These are phyloP conservation scores for Pelusios castaneus DNA, from an alignment of 2,113 vertebrate species.

Conservation along the genomic window DNA sequence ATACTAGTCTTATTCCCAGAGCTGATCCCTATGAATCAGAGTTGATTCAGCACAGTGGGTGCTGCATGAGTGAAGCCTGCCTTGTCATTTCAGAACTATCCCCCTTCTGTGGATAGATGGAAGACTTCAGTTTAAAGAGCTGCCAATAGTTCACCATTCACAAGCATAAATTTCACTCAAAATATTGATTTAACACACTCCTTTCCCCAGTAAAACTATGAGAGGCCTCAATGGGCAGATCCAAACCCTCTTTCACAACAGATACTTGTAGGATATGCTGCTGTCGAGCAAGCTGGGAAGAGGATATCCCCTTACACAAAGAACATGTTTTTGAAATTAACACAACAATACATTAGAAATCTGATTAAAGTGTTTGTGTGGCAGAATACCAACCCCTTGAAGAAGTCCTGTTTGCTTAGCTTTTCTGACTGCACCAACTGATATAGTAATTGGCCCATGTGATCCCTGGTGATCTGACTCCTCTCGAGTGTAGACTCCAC, in stretches of 20 bases:
- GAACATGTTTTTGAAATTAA: rapidly evolving
- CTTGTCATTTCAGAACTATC: rapidly evolving
- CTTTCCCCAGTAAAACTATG: rapidly evolving
- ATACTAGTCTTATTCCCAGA: rapidly evolving
- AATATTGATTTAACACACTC: not conserved
- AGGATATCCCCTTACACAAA: not conserved
- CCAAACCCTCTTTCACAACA: rapidly evolving
- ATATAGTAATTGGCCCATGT: conserved; percentile 93
- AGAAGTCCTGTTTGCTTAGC: conserved; percentile 89
- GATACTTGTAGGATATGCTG: not conserved
- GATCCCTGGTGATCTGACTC: conserved; percentile 94
- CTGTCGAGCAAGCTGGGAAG: not conserved
- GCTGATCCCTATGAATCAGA: rapidly evolving
- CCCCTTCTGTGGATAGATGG: not conserved
- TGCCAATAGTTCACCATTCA: not conserved
- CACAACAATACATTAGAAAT: rapidly evolving
- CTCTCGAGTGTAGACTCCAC: conserved; percentile 96
- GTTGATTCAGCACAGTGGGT: rapidly evolving
- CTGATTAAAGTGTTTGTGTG: rapidly evolving
- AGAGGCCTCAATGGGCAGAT: not conserved
- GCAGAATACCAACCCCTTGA: conserved; percentile 87
- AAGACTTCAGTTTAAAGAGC: not conserved
- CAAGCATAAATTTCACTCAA: not conserved
- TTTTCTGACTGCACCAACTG: conserved; percentile 88
- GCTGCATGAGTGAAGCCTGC: rapidly evolving